Evolutionary conservation across 2,888 invertebrate species (phyloP).

Genomic region (Tachina fera): DNA sequence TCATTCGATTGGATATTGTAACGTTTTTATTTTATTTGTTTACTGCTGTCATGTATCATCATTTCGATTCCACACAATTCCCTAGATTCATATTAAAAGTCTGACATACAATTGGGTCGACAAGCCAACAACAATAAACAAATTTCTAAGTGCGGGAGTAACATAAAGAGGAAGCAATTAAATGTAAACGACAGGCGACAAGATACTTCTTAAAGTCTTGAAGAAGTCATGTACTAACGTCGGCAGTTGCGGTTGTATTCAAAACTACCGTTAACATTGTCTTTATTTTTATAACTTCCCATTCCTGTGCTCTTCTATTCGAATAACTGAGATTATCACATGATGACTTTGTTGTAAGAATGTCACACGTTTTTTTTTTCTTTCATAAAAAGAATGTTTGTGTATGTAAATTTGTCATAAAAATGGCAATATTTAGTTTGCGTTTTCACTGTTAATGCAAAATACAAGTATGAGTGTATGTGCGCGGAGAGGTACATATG

Average conservation of each 20-base stretch:
- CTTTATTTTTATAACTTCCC: slow-evolving; percentile 7
- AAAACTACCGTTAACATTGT: slow-evolving; percentile 11
- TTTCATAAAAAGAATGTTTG: slow-evolving; percentile 50
- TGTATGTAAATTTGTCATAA: slow-evolving; percentile 78
- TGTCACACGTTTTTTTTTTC: slow-evolving; percentile 48
- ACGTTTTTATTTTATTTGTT: slow-evolving; percentile 74
- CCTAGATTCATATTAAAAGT: slow-evolving; percentile 76
- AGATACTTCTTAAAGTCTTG: background rate
- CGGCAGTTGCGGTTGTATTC: slow-evolving; percentile 11
- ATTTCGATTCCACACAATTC: slow-evolving; percentile 74
- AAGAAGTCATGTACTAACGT: background rate
- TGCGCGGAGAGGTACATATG: background rate
- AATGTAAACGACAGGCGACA: slow-evolving; percentile 22
- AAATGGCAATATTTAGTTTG: slow-evolving; percentile 59
- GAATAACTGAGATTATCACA: slow-evolving; percentile 68
- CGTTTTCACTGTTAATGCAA: slow-evolving; percentile 14
- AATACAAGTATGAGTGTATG: background rate
- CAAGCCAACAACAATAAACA: slow-evolving; percentile 45
- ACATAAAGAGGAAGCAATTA: slow-evolving; percentile 6
- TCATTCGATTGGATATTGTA: slow-evolving; percentile 81
- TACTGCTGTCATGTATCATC: slow-evolving; percentile 69
- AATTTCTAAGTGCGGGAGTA: background rate
- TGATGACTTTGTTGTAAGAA: slow-evolving; percentile 60
- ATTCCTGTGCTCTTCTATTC: background rate
- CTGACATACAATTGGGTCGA: slow-evolving; percentile 63